phyloP scores from a whole-genome alignment of 2,888 invertebrate species.

The Anthophora plumipes region DNA sequence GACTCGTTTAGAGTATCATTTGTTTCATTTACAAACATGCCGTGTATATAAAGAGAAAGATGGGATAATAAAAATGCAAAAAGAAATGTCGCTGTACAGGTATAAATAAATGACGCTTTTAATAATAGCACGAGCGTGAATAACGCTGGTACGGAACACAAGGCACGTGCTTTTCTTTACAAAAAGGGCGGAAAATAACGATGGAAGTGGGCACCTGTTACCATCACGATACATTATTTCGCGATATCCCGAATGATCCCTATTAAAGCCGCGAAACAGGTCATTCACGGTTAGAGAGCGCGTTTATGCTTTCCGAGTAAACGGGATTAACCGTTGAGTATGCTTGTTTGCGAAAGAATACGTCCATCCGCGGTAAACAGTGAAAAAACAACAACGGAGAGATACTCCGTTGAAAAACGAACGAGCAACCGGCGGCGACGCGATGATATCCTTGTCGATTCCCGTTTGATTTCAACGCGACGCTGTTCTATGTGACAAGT shows the following conservation, averaged over 20 bases:
- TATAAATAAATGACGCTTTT: constrained; percentile 13
- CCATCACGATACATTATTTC: constrained; percentile 46
- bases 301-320: constrained; percentile 27
- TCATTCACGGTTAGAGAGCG: background rate
- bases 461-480: background rate
- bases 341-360: constrained; percentile 40
- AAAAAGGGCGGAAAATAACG: constrained; percentile 49
- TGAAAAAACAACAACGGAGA: background rate
- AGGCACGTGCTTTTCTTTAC: constrained; percentile 51
- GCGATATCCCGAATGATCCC: constrained; percentile 24
- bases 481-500: background rate
- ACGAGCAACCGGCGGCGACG: background rate
- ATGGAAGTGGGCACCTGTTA: constrained; percentile 63
- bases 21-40: constrained; percentile 16
- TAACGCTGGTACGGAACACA: constrained; percentile 1
- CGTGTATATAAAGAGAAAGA: background rate
- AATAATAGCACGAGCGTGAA: background rate
- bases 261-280: constrained; percentile 24
- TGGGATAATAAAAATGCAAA: background rate
- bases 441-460: background rate
- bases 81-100: background rate
- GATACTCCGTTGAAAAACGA: background rate
- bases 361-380: constrained; percentile 37
- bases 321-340: constrained; percentile 25
- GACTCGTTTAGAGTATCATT: background rate